Base-by-base conservation (phyloP, 2,797 vertebrate species). In the Crocodylus rhombifer region DNA sequence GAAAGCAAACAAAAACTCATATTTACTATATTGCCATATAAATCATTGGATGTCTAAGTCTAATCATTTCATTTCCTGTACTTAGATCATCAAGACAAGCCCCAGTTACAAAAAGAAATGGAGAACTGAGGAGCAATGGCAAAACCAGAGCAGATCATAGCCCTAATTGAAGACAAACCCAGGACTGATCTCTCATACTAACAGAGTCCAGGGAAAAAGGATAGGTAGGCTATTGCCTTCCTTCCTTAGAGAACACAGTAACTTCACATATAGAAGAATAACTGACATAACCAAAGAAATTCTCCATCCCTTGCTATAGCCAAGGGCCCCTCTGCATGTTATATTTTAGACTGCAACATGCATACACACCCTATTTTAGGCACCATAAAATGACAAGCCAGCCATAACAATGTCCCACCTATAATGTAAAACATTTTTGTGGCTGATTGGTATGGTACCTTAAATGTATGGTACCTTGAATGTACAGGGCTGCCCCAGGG, bases 1-100 rank as follows among this genome's bases (percentile, higher is more conserved):
- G 91, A 94, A 88, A 92, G 67, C 77, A 84, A 94, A 84, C 23
- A 55, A 93, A 21, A 87, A 80, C 8, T 6, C 13, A 28, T 57
- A 71, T 83, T 85, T 81, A n/a, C 57, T 78, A 20, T 82, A 11
- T 6, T 74, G 75, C 58, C 7, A 36, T 78, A 61, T 8, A 88
- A 88, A 21, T 84, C 63, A 90, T 0, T 57, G 14, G 15, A 87
- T 62, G 18, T 16, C 81, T 80, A 4, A 7, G 61, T 78, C n/a
- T 91, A 86, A 89, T 28, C 12, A 77, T n/a, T 3, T 65, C 71
- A 3, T 77, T 77, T 18, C 61, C 18, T 21, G 67, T 25, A 69
- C 75, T 81, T 23, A 87, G 30, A 77, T 87, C 82, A 93, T 16
- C 17, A 64, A 51, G 12, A 63, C 61, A 57, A 33, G 18, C 21